A percentile compares a stretch with the other conserved stretches of the same genome.
Conservation (phyloP, 2,888 invertebrate species). For the Parascotia fuliginaria region DNA sequence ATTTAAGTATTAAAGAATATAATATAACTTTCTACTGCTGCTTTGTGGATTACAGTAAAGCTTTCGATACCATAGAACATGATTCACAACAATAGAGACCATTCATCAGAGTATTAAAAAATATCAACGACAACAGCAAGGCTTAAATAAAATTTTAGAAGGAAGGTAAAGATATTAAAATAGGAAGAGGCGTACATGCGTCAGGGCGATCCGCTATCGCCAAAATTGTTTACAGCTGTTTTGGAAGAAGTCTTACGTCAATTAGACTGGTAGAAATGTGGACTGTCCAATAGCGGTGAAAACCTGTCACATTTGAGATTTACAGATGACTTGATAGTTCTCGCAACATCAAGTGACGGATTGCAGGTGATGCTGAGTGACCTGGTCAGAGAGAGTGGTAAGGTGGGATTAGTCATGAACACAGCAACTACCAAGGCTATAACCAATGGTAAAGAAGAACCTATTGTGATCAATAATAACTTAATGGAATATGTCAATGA, state of each 20-base stretch:
- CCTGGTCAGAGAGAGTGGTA: not conserved
- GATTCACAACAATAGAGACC: no score
- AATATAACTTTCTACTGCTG: no score
- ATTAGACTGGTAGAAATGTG: not conserved
- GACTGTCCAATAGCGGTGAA: not conserved
- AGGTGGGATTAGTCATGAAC: not conserved
- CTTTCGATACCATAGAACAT: no score
- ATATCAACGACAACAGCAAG: no score
- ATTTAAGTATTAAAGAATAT: no score
- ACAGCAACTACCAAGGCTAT: not conserved
- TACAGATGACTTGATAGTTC: not conserved
- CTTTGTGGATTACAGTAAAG: no score
- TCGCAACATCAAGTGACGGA: not conserved
- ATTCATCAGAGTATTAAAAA: no score
- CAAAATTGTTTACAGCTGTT: not conserved
- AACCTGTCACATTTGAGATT: not conserved
- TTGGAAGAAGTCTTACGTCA: not conserved
- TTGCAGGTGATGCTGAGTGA: not conserved
- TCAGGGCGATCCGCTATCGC: not conserved
- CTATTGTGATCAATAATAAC: not conserved
- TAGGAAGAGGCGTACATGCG: not conserved
- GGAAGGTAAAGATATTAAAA: not conserved
- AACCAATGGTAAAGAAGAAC: not conserved
- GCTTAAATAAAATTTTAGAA: no score
- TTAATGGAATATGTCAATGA: not conserved